Base-by-base conservation (phyloP, 2,797 vertebrate genomes). In the Onychomys torridus region DNA sequence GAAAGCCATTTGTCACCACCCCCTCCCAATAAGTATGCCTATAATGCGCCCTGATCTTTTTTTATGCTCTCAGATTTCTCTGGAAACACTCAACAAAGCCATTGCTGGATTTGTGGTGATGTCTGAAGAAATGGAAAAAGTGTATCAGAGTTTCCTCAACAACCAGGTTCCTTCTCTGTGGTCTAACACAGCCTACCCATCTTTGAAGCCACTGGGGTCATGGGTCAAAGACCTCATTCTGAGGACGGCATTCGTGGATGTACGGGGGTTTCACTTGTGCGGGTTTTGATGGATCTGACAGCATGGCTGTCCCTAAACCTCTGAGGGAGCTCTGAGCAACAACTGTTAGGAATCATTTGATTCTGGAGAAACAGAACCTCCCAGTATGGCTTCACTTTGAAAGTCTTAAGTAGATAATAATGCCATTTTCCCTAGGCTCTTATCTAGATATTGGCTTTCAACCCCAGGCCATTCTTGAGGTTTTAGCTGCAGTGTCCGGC, bases 121-220 rank as follows among this genome's bases (percentile, higher is more conserved):
- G 99, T 99, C 99, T 37, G 99, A 99, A 97, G 98, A 99, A 97
- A 99, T 99, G 98, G 99, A 99, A 94, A 98, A 97, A 67, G 98
- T 99, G 71, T 99, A 99, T 89, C 98, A 97, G 55, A 99, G 99
- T 96, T 99, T 99, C 97, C 98, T 99, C 65, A 99, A 99, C 95
- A 99, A 99, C 97, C 98, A 99, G 65, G 98, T 99, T 95, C 99
- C 99, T 3, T 73, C 96, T 21, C 96, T 99, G 40, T 99, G 98
- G 98, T 95, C 98, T 90, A 98, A 95, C 94, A 98, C 98, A 3
- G 98, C 98, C 40, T 99, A 99, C 96, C 98, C 98, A 0, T 99
- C 99, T 59, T 98, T 99, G 76, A 99, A 99, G 96, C 97, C 98
- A 10, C 98, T 99, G 88, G 98, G 98, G 90, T 98, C 98, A 27